Percentiles rank a stretch among this genome's conserved stretches.
These are phyloP conservation scores for Cheilosia scutellata DNA, from an alignment of 2,888 invertebrate species.

Conservation along the genomic window DNA sequence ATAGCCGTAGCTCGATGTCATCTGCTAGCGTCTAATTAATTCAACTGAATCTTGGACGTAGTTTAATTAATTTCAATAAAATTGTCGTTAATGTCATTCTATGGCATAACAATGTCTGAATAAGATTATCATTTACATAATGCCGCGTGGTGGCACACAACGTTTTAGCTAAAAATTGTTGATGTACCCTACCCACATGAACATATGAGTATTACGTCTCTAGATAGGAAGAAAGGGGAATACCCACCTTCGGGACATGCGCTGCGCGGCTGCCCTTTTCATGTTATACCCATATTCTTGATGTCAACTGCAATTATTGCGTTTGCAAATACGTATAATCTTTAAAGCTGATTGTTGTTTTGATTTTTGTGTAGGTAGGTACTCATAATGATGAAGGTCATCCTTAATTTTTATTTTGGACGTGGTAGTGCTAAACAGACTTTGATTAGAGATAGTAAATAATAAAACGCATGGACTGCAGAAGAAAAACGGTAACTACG, in stretches of 20 bases:
- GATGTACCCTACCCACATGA: no score
- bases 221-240: not conserved
- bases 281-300: no score
- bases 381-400: no score
- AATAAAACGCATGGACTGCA: no score
- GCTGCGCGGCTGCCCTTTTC: not conserved
- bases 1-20: not conserved
- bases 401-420: no score
- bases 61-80: conserved; percentile 70
- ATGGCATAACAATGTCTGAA: conserved; percentile 38
- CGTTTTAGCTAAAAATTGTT: conserved; percentile 1
- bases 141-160: conserved; percentile 12
- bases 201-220: not conserved
- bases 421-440: no score
- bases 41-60: conserved; percentile 54
- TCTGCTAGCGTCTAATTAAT: conserved; percentile 52
- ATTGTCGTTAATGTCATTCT: conserved; percentile 62
- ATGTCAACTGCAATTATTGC: no score
- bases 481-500: no score
- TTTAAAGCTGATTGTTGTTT: no score
- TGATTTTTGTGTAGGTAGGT: no score
- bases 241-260: not conserved
- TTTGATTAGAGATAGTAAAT: no score
- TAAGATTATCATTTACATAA: conserved; percentile 45
- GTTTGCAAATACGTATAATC: no score